Base-by-base conservation (phyloP, 2,888 invertebrate genomes). In the Drosophila eohydei region DNA sequence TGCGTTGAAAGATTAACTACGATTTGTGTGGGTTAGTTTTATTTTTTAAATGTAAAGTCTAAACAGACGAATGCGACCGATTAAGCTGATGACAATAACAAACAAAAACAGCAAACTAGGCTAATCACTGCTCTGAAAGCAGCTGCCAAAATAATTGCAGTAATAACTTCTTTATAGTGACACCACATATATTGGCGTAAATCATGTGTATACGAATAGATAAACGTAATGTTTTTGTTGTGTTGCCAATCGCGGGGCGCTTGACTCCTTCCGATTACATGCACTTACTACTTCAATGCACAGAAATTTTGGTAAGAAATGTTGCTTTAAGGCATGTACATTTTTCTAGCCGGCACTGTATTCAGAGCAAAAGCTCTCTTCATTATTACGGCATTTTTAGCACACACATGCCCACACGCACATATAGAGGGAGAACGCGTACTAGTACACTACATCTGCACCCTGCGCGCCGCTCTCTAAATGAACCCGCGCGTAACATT, bases 301-400 rank as follows among this genome's bases (percentile, higher is more conserved):
- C n/a, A 34, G 11, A 12, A 58, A 36, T 46, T 43, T 43, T 9
- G 2, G 21, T 4, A 21, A 12, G 8, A 30, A 11, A 41, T 30
- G 28, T 7, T 26, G 7, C n/a, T 43, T 11, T 11, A 12, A 41
- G 30, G n/a, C 50, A 21, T n/a, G 14, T 26, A 40, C 30, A 8
- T 8, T 63, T 50, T 60, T 56, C 12, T 67, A 28, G 44, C 55
- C 54, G 14, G 14, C 54, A 71, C 63, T 84, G 88, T 87, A 28
- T 9, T 56, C 70, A 71, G 66, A 75, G 72, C 12, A 50, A 72
- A 66, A 68, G 58, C 76, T 69, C 81, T 78, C 79, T 79, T 83
- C 48, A 71, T 59, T 68, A 84, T 83, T 88, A 76, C 73, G 60
- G 83, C 83, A 85, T 67, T 86, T 85, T 63, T 66, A 62, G 55